Evolutionary conservation across 1,140 invertebrate species (phyloP).

Genomic region (Yoshiicerus persimilis): DNA sequence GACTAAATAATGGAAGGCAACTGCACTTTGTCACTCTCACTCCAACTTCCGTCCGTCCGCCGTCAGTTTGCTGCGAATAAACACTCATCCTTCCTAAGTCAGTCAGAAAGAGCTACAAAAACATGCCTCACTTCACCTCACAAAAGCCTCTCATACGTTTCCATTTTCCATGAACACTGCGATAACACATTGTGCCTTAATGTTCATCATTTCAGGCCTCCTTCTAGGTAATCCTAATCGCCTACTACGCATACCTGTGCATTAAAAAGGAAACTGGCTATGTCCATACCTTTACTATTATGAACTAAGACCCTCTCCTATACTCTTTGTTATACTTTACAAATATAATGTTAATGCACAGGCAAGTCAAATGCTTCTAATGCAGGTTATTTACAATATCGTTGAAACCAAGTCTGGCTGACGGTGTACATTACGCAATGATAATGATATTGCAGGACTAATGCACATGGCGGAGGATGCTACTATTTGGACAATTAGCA

Average conservation of each 20-base stretch:
- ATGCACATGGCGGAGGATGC: background rate
- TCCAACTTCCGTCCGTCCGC: background rate
- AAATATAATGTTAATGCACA: background rate
- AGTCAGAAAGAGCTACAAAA: background rate
- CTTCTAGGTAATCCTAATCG: background rate
- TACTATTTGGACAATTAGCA: background rate
- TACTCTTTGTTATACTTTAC: background rate
- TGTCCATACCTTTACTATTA: background rate
- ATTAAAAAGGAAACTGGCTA: background rate
- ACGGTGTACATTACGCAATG: background rate
- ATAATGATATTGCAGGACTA: background rate
- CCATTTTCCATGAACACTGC: no score
- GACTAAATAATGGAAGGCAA: background rate
- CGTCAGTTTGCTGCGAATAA: background rate
- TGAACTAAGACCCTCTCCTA: background rate
- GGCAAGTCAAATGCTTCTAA: background rate
- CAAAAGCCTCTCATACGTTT: background rate
- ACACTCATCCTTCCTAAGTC: background rate
- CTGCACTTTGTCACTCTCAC: background rate
- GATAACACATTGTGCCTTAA: background rate
- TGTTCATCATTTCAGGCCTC: background rate
- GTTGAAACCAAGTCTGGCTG: background rate
- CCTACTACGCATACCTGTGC: background rate
- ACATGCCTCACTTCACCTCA: background rate
- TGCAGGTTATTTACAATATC: background rate